These are phyloP conservation scores for Poecilus cupreus DNA, from an alignment of 2,888 invertebrate genomes.

Conservation along the genomic window DNA sequence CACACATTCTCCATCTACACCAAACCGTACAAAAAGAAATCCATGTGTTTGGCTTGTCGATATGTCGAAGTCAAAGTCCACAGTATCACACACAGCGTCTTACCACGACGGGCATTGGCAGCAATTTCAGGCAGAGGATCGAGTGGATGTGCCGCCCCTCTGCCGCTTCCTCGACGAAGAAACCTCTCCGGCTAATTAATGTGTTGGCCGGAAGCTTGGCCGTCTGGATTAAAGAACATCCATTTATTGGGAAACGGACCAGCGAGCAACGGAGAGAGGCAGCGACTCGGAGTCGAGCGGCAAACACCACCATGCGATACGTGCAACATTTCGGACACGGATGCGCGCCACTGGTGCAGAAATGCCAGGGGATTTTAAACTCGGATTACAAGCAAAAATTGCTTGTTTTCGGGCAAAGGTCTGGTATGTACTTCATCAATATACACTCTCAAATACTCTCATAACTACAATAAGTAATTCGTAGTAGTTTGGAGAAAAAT, in stretches of 20 bases:
- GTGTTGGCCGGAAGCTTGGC: constrained; percentile 26
- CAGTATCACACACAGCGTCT: not conserved
- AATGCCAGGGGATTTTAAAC: not conserved
- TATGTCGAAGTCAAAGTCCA: constrained; percentile 14
- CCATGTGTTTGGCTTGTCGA: constrained; percentile 9
- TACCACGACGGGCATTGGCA: constrained; percentile 9
- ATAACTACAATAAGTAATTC: too few relatives aligned
- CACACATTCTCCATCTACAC: not conserved
- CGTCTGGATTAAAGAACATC: constrained; percentile 49
- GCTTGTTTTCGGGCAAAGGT: not conserved
- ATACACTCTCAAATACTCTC: too few relatives aligned
- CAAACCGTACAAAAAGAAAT: not conserved
- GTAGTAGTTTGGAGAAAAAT: too few relatives aligned
- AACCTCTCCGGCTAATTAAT: constrained; percentile 52
- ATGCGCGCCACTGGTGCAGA: not conserved
- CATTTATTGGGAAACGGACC: constrained; percentile 44
- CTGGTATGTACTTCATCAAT: too few relatives aligned
- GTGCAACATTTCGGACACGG: not conserved
- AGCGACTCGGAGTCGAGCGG: not conserved
- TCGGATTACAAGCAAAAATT: not conserved
- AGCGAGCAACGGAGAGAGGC: not conserved
- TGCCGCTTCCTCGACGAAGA: not conserved
- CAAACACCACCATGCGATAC: not conserved
- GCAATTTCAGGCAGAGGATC: not conserved
- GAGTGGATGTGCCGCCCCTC: not conserved